A percentile compares a stretch with the other conserved stretches of the same genome.
phyloP scores from a whole-genome alignment of 2,888 invertebrate genomes.

The Aproaerema taeniolella region DNA sequence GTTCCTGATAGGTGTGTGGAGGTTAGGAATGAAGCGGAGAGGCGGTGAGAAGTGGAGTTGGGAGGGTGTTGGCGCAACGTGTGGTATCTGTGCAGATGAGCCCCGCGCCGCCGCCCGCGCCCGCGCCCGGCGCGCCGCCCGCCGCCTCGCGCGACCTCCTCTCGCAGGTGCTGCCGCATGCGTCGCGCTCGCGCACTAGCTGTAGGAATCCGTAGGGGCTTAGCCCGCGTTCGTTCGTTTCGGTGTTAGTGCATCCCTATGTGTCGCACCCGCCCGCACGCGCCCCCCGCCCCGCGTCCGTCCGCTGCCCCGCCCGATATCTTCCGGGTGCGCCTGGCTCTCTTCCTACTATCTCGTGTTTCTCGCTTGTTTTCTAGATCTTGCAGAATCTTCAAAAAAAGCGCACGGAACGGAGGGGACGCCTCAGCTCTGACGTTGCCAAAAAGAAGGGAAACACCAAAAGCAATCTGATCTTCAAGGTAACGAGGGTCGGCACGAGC shows the following conservation, averaged over 20 bases:
- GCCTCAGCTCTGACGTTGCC: conserved; percentile 94
- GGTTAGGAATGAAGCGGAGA: conserved; percentile 67
- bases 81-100: conserved; percentile 75
- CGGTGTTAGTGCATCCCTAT: conserved; percentile 70
- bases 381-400: conserved; percentile 99
- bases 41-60: conserved; percentile 73
- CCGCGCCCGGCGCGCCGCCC: conserved; percentile 61
- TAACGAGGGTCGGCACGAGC: conserved; percentile 84
- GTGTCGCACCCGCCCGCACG: conserved; percentile 46
- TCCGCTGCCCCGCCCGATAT: conserved; percentile 53
- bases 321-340: conserved; percentile 71
- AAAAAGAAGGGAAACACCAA: conserved; percentile 96
- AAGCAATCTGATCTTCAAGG: conserved; percentile 99
- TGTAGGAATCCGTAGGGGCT: conserved; percentile 56
- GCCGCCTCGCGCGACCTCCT: conserved; percentile 66
- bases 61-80: conserved; percentile 58
- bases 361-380: conserved; percentile 96
- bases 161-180: conserved; percentile 71
- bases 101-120: conserved; percentile 69
- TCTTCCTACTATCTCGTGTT: conserved; percentile 90
- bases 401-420: conserved; percentile 98
- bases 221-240: conserved; percentile 55
- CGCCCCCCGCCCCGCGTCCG: conserved; percentile 41
- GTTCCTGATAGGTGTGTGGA: too few relatives aligned
- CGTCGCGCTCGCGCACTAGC: conserved; percentile 26